Conservation (phyloP, 2,888 invertebrate species). For the Heteromurus nitidus region DNA sequence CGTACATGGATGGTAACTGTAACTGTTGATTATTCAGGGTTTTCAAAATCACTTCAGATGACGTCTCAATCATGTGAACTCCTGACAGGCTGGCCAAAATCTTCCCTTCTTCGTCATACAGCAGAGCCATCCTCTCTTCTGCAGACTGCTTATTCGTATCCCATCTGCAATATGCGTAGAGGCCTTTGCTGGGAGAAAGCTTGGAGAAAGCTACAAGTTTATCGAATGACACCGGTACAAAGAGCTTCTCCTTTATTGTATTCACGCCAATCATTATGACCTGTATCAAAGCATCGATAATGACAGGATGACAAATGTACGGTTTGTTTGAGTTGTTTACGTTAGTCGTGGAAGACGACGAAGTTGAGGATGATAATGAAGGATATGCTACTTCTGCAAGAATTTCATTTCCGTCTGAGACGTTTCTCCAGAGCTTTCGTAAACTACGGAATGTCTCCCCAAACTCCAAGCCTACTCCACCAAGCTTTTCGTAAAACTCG, state of each 20-base stretch:
- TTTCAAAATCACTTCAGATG: slow-evolving; percentile 53
- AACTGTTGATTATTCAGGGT: slow-evolving; percentile 57
- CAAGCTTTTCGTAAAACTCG: slow-evolving; percentile 37
- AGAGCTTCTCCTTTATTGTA: not conserved
- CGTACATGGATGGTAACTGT: slow-evolving; percentile 46
- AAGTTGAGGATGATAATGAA: slow-evolving; percentile 38
- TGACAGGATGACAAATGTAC: slow-evolving; percentile 66
- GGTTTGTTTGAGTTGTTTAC: not conserved
- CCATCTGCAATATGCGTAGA: slow-evolving; percentile 61
- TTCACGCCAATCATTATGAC: slow-evolving; percentile 49
- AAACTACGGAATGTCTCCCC: slow-evolving; percentile 61
- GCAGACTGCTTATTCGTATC: slow-evolving; percentile 32
- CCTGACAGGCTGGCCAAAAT: slow-evolving; percentile 61
- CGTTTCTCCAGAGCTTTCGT: slow-evolving; percentile 48
- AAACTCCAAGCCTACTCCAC: slow-evolving; percentile 61
- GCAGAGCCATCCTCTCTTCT: slow-evolving; percentile 28
- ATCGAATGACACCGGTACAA: slow-evolving; percentile 59
- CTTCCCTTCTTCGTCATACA: slow-evolving; percentile 61
- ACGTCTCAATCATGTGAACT: slow-evolving; percentile 59
- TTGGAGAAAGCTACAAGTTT: slow-evolving; percentile 56
- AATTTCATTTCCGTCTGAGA: slow-evolving; percentile 30
- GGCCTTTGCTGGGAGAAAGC: not conserved
- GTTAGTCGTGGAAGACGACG: slow-evolving; percentile 18
- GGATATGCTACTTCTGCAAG: slow-evolving; percentile 39
- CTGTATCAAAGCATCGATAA: slow-evolving; percentile 66